Evolutionary conservation across 2,888 invertebrate species (phyloP).

Genomic region (Drosophila falleni): DNA sequence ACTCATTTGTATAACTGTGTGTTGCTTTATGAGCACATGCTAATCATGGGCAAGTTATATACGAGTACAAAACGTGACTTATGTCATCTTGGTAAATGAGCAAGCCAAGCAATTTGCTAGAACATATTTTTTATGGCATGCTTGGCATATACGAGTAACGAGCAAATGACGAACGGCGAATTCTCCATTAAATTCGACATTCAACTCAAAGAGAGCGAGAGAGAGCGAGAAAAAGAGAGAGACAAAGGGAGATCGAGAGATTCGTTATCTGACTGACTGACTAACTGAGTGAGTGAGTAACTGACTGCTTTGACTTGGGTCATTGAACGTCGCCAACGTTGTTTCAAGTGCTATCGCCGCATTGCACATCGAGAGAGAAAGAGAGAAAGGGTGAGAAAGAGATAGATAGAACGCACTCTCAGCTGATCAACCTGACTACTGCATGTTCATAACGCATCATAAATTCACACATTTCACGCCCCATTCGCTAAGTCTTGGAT

Average conservation of each 20-base stretch:
- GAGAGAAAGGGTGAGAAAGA: neutral
- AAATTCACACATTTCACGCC: constrained; percentile 75
- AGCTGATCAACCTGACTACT: constrained; percentile 57
- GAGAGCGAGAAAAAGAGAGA: constrained; percentile 3
- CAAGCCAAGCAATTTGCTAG: constrained; percentile 33
- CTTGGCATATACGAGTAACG: constrained; percentile 27
- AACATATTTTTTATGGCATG: constrained; percentile 34
- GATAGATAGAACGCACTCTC: neutral
- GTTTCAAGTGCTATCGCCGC: constrained; percentile 48
- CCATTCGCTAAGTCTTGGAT: constrained; percentile 50
- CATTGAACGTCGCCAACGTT: constrained; percentile 69
- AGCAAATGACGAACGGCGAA: constrained; percentile 1
- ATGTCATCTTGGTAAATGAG: constrained; percentile 43
- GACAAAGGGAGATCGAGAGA: neutral
- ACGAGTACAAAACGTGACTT: constrained; percentile 66
- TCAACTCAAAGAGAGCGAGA: neutral
- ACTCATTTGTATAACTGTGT: constrained; percentile 16
- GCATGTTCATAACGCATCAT: constrained; percentile 54
- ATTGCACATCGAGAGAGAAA: constrained; percentile 8
- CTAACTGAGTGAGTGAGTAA: constrained; percentile 34
- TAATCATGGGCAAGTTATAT: constrained; percentile 50
- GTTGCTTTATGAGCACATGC: constrained; percentile 37
- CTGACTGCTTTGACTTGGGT: constrained; percentile 45
- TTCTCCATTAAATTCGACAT: constrained; percentile 18
- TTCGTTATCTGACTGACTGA: constrained; percentile 23